A percentile compares a stretch with the other conserved stretches of the same genome.
These are phyloP conservation scores for Phyllotis vaccarum DNA, from an alignment of 2,797 vertebrate species.

Conservation along the genomic window DNA sequence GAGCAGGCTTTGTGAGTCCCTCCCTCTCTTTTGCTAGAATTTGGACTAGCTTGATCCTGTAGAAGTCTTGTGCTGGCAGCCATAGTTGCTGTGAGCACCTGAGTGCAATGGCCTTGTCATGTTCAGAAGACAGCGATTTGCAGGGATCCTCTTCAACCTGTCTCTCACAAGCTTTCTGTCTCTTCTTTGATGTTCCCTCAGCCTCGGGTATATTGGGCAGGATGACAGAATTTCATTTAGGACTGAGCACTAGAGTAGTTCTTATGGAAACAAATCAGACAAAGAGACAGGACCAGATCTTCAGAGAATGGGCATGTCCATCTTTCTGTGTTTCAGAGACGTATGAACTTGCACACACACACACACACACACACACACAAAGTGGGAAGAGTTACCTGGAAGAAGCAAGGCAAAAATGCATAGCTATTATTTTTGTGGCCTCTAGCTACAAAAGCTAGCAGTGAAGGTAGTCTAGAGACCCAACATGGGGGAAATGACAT, in stretches of 20 bases:
- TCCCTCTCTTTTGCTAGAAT: too few species aligned
- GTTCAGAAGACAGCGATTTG: neutral
- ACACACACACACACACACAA: too few species aligned
- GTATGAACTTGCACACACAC: neutral
- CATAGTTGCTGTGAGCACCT: neutral
- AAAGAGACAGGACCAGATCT: neutral
- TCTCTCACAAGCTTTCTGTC: neutral
- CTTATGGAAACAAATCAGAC: conserved; percentile 33
- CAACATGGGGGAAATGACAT: conserved; percentile 66
- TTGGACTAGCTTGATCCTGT: neutral
- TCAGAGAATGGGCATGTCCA: neutral
- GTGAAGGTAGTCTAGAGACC: conserved; percentile 77
- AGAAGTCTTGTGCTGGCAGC: neutral
- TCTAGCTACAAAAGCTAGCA: conserved; percentile 76
- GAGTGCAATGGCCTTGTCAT: neutral
- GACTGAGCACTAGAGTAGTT: neutral
- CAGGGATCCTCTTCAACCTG: neutral
- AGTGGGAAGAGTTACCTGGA: conserved; percentile 20
- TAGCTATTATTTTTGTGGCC: conserved; percentile 77
- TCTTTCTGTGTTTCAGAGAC: neutral
- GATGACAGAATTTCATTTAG: neutral
- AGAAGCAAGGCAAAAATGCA: conserved; percentile 51
- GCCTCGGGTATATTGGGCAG: neutral
- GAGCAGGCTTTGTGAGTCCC: neutral
- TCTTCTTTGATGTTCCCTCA: neutral